Evolutionary conservation across 1,140 invertebrate species (phyloP).

Genomic region (Drosophila ananassae): DNA sequence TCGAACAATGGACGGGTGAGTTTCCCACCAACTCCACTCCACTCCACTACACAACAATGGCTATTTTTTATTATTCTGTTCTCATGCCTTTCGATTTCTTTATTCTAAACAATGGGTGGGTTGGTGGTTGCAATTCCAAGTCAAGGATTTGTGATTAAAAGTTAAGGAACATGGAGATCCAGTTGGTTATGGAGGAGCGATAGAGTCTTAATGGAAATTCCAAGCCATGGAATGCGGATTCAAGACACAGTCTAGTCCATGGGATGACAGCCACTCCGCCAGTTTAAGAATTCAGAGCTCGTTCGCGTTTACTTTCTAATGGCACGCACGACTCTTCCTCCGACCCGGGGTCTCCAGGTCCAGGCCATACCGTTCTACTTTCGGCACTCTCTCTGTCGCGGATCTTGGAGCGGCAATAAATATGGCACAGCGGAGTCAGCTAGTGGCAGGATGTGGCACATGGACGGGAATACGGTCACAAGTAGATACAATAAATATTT

Average conservation of each 20-base stretch:
- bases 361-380: conserved; percentile 58
- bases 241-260: background rate
- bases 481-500: conserved; percentile 74
- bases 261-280: background rate
- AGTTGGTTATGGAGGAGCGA: too few species aligned
- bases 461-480: conserved; percentile 25
- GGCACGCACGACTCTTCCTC: conserved; percentile 45
- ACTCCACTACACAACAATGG: background rate
- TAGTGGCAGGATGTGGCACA: conserved; percentile 59
- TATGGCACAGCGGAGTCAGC: conserved; percentile 38
- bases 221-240: conserved; percentile 1
- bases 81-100: conserved; percentile 4
- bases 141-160: too few species aligned
- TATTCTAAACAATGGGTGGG: background rate
- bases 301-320: conserved; percentile 73
- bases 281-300: conserved; percentile 29
- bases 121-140: background rate
- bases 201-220: background rate
- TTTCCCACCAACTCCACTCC: conserved; percentile 1
- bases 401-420: conserved; percentile 43
- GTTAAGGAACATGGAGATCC: too few species aligned
- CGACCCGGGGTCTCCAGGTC: conserved; percentile 6
- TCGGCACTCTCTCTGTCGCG: conserved; percentile 37
- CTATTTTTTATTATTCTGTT: conserved; percentile 1
- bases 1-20: background rate